Conservation (phyloP, 2,113 vertebrate genomes). For the Cinclus mexicanus region DNA sequence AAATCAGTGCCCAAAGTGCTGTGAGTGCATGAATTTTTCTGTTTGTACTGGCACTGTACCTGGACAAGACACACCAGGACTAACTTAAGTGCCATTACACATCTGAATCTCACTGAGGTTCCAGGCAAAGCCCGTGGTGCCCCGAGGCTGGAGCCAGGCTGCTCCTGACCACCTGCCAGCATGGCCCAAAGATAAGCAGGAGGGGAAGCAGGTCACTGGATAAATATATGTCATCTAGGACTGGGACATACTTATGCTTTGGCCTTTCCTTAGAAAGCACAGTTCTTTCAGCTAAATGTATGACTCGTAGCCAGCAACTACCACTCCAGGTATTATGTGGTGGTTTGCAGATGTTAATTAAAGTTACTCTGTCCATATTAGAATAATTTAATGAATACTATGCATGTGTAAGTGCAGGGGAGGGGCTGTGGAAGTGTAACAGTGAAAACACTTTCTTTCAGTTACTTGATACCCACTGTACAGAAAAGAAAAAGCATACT, state of each 20-base stretch:
- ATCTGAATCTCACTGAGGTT: not conserved
- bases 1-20: not conserved
- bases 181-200: not conserved
- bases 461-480: not conserved
- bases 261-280: not conserved
- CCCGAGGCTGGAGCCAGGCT: not conserved
- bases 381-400: not conserved
- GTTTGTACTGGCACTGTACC: not conserved
- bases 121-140: fast-evolving
- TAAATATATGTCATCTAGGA: not conserved
- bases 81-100: not conserved
- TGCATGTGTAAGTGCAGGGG: not conserved
- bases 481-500: not conserved
- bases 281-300: not conserved
- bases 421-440: not conserved
- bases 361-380: not conserved
- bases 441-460: not conserved
- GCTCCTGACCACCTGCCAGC: not conserved
- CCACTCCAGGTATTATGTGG: not conserved
- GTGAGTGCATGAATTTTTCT: not conserved
- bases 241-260: not conserved
- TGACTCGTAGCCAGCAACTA: not conserved
- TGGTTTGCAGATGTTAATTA: not conserved
- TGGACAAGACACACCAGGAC: not conserved
- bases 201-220: not conserved